Evolutionary conservation across 1,140 invertebrate genomes (phyloP), one percentile per base, ranked within the genome.

Genomic region (Drusus annulatus): DNA sequence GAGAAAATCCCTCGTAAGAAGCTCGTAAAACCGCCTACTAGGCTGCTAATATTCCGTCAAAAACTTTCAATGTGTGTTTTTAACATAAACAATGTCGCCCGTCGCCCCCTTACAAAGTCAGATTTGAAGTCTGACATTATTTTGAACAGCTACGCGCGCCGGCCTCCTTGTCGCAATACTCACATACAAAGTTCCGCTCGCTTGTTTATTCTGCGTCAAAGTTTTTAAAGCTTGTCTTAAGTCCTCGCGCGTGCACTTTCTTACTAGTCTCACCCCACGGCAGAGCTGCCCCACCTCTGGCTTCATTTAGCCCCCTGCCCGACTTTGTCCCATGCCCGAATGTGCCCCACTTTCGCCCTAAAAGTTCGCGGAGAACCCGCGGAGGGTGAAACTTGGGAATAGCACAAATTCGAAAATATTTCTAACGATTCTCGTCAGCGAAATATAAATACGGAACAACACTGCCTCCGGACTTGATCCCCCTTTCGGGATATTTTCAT

Each of bases 211-310:
- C 56, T 21, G 54, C 54, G 54, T 28, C 62, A 25, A 65, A 65
- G 62, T 65, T 65, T 65, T 65, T 65, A 65, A 65, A 65, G 62
- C 62, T 28, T 31, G 62, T 28, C 28, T 65, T 28, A 65, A 65
- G 62, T 65, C 62, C 28, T 31, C 10, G 62, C 62, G 62, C 62
- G 62, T 65, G 62, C 62, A 65, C 23, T 65, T 60, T 60, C 56
- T 60, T 23, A 23, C 56, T 60, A 60, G 21, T 23, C 56, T 13
- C 56, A 19, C n/a, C n/a, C 36, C 36, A 45, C 13, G 36, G 36
- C 36, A 10, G 10, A 45, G 10, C 13, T 10, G 36, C 36, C 36
- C 36, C 36, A 45, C 36, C 36, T 45, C 36, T 2, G 10, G n/a
- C n/a, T 45, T 45, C 36, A 7, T 45, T 45, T 45, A 45, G 36